Base-by-base conservation (phyloP, 2,888 invertebrate genomes). In the Zonitis immaculata region DNA sequence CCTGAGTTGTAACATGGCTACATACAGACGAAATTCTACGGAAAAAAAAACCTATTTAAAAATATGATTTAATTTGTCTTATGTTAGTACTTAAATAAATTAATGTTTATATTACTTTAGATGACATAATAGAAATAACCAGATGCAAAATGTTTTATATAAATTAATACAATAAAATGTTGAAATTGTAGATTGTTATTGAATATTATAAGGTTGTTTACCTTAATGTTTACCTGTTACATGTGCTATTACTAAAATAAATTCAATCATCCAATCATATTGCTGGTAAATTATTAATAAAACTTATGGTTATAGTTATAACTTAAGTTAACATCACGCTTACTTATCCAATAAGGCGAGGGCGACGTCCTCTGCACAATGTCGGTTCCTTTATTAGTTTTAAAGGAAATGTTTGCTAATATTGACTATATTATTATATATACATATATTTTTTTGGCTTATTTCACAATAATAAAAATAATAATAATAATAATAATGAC, bases 121-220 rank as follows among this genome's bases (percentile, higher is more conserved):
- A n/a, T 39, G 39, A 39, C 18, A 39, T 39, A 39, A 39, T 39
- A 18, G 39, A 39, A 39, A 39, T 11, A 3, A 39, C 26, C 26
- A 30, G 30, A 26, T 30, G 45, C 27, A 45, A 0, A 45, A 27
- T 8, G 20, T 28, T 45, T 45, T 16, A 26, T 6, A 26, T 44
- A 11, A n/a, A 44, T 44, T 25, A 8, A 43, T 25, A 14, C n/a
- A n/a, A 28, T 44, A 12, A 27, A 26, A 8, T 16, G 3, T 25
- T 14, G 11, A 18, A 5, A 25, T 28, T 6, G n/a, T 11, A 6
- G 6, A 11, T 27, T 45, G 11, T 45, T n/a, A n/a, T 14, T 12
- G 11, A 25, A 25, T 44, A 25, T 22, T 16, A n/a, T n/a, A 58
- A 64, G 63, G 65, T 65, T 65, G 61, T 65, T 65, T 64, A 64